Base-by-base conservation (phyloP, 2,797 vertebrate species). In the Bradypodion pumilum region DNA sequence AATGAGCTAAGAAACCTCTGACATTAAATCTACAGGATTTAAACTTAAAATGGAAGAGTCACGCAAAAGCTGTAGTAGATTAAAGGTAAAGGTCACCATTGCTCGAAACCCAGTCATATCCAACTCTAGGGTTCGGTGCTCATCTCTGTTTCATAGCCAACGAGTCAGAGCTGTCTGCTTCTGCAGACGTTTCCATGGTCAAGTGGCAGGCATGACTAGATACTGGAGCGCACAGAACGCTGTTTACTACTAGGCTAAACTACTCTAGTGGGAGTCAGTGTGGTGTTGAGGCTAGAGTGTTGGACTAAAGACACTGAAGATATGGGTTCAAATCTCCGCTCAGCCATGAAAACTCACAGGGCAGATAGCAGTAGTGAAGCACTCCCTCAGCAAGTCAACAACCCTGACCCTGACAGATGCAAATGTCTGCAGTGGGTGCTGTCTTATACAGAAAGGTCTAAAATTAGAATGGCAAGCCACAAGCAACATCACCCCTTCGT, bases 1-100 rank as follows among this genome's bases (percentile, higher is more conserved):
- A 62, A 63, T 74, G 76, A 77, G 82, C 85, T 85, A 90, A 83
- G 37, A 65, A 84, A 83, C 60, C 68, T 78, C 8, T 63, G 66
- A 7, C 65, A 82, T 74, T 69, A 80, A 90, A 87, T 56, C 49
- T n/a, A 32, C 86, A 32, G 25, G 37, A 69, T 72, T 77, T 70
- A 70, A 76, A 52, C 52, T 69, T 60, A 77, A 70, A 25, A 21
- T 42, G 16, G 80, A 84, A 32, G 29, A 63, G 81, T 56, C 16
- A 52, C 21, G 49, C 66, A 79, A 90, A 69, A 82, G 1, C 52
- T 52, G 82, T 37, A 40, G 23, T 16, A 78, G 1, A 27, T 49
- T n/a, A n/a, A n/a, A n/a, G n/a, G n/a, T n/a, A n/a, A n/a, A n/a
- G n/a, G n/a, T n/a, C n/a, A n/a, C n/a, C n/a, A n/a, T n/a, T n/a